Base-by-base conservation (phyloP, 2,888 invertebrate genomes). In the Macrosoma leucophasiata region DNA sequence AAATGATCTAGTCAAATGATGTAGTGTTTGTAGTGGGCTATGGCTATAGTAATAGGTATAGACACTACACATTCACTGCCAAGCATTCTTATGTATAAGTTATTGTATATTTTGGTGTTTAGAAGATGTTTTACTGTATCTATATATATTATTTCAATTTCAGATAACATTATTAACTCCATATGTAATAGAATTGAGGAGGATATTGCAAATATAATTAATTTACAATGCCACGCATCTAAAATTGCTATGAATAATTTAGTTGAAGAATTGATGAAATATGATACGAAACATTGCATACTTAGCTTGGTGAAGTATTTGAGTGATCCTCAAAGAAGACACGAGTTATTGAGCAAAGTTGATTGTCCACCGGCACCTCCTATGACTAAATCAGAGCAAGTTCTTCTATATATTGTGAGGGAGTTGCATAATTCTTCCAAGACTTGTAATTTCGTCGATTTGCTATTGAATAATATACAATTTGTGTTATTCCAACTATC, bases 321-420 rank as follows among this genome's bases (percentile, higher is more conserved):
- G 13, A 62, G 50, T 23, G 51, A 69, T 13, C 67, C 71, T 13
- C 54, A 52, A 20, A 58, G 79, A 35, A 78, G 72, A 52, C 39
- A 39, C 3, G 77, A 77, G 45, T 42, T 73, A 19, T 70, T 55
- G 36, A 67, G 52, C 29, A 73, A 68, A 57, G 33, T 58, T 0
- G 29, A 11, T 18, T 36, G 44, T 3, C 60, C 65, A 2, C 61
- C 65, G 2, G 70, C 69, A 11, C 75, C 79, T 5, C 48, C 67
- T 0, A 78, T 82, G 75, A 73, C 75, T 1, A 67, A 70, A 42
- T 38, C 63, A n/a, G 82, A 84, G 49, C 71, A 75, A 50, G 54
- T 72, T 8, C 50, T 84, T 4, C 49, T 85, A 4, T 75, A 66
- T 44, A 42, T 77, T 2, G 43, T 84, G 10, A 47, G 52, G 14